A percentile compares a stretch with the other conserved stretches of the same genome.
phyloP scores from a whole-genome alignment of 1,140 invertebrate genomes.

The Temnothorax nylanderi region DNA sequence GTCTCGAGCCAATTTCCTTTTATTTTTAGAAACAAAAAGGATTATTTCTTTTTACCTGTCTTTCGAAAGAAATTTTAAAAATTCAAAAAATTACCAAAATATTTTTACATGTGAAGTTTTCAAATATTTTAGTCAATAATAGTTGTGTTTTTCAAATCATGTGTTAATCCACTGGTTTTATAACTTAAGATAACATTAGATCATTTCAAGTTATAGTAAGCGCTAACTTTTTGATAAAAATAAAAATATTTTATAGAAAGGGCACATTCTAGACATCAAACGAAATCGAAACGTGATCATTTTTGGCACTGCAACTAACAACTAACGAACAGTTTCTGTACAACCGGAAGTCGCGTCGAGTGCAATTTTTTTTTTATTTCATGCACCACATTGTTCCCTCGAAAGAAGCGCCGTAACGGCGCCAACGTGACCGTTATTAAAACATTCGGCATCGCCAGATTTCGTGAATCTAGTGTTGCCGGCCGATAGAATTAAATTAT shows the following conservation, averaged over 20 bases:
- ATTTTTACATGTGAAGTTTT: neutral
- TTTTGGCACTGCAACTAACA: neutral
- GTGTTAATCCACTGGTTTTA: neutral
- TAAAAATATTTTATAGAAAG: neutral
- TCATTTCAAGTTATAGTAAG: neutral
- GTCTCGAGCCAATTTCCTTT: neutral
- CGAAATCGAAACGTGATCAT: neutral
- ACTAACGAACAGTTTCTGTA: neutral
- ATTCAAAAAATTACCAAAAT: neutral
- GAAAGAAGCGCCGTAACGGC: neutral
- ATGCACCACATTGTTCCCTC: neutral
- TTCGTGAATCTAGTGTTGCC: conserved; percentile 55
- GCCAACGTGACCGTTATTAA: conserved; percentile 29
- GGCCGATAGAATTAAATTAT: conserved; percentile 75
- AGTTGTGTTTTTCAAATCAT: neutral
- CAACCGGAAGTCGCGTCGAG: neutral
- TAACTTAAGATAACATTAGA: neutral
- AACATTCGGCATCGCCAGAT: conserved; percentile 53
- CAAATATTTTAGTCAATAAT: no score
- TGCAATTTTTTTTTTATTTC: neutral
- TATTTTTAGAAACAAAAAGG: neutral
- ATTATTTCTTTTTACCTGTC: neutral
- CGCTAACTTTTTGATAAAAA: neutral
- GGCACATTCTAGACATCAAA: neutral
- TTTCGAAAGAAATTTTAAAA: neutral